Evolutionary conservation across 2,888 invertebrate species (phyloP).

Genomic region (Gisinianus flammeolus): DNA sequence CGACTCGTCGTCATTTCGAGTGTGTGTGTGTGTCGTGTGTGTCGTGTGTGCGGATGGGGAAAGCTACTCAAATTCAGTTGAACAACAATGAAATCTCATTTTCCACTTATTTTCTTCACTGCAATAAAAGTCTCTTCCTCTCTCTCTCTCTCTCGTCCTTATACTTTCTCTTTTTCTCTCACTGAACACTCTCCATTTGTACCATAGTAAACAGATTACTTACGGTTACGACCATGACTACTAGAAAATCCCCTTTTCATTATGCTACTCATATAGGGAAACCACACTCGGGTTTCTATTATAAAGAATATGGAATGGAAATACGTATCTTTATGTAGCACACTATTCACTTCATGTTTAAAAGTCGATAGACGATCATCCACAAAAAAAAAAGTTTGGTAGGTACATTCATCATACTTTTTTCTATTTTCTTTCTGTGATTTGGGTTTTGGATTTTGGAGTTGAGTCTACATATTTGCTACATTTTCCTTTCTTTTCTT

Average conservation of each 20-base stretch:
- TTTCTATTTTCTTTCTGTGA: no score
- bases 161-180: not conserved
- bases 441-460: not conserved
- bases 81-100: slow-evolving; percentile 15
- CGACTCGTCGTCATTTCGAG: not conserved
- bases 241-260: not conserved
- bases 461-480: no score
- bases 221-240: not conserved
- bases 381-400: no score
- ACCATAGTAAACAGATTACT: not conserved
- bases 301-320: no score
- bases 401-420: no score
- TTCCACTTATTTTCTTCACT: not conserved
- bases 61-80: not conserved
- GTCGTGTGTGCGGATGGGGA: not conserved
- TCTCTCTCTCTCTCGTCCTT: not conserved
- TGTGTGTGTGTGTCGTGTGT: not conserved
- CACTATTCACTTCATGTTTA: no score
- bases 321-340: not conserved
- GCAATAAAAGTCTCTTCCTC: not conserved
- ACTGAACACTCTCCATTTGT: not conserved
- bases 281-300: not conserved
- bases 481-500: no score
- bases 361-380: no score
- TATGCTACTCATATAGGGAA: not conserved